Evolutionary conservation across 2,888 invertebrate genomes (phyloP).

Genomic region (Folsomia candida): DNA sequence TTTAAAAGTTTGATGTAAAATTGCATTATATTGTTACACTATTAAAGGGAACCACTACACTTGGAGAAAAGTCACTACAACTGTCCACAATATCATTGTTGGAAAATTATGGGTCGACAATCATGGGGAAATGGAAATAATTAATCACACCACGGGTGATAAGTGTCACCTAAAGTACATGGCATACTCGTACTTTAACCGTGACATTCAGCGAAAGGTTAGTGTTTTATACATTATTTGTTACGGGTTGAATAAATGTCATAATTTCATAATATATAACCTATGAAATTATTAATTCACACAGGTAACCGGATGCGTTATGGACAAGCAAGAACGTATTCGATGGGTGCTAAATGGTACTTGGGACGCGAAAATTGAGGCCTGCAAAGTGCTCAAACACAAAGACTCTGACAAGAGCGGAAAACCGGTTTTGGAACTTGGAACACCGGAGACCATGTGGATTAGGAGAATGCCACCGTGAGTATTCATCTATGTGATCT

Average conservation of each 20-base stretch:
- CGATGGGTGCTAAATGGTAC: slow-evolving; percentile 75
- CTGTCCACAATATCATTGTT: slow-evolving; percentile 99
- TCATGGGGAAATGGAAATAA: slow-evolving; percentile 98
- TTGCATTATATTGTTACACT: too few relatives aligned
- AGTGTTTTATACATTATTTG: slow-evolving; percentile 54
- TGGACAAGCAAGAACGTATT: slow-evolving; percentile 59
- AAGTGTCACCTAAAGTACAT: slow-evolving; percentile 96
- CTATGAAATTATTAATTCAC: background rate
- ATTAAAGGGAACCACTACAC: slow-evolving; percentile 80
- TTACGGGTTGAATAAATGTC: too few relatives aligned
- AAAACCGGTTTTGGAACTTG: slow-evolving; percentile 90
- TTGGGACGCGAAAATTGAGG: slow-evolving; percentile 95
- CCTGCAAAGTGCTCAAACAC: slow-evolving; percentile 78
- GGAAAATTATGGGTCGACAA: slow-evolving; percentile 99
- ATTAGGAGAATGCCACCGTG: slow-evolving; percentile 72
- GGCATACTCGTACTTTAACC: slow-evolving; percentile 97
- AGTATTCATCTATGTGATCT: slow-evolving; percentile 51
- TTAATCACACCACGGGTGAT: slow-evolving; percentile 82
- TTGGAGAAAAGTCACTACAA: slow-evolving; percentile 97
- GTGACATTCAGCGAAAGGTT: slow-evolving; percentile 89
- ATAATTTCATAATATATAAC: background rate
- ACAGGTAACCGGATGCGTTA: slow-evolving; percentile 70
- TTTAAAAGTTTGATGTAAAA: too few relatives aligned
- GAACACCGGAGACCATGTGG: slow-evolving; percentile 82
- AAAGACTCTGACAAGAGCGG: slow-evolving; percentile 63